phyloP scores from a whole-genome alignment of 2,888 invertebrate genomes.

The Mamestra brassicae region DNA sequence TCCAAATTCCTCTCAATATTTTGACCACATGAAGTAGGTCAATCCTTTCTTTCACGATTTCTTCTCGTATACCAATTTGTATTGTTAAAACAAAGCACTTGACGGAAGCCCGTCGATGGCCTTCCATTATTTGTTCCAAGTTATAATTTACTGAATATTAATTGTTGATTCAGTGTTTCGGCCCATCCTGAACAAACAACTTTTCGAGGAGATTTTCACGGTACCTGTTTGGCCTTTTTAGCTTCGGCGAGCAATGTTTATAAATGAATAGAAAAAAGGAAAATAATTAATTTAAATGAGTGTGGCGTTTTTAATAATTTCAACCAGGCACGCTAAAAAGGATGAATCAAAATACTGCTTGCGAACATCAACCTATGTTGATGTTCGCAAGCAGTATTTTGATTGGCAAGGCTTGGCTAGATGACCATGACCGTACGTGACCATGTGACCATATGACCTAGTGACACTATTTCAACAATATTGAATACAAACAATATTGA shows the following conservation, averaged over 20 bases:
- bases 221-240: slow-evolving; percentile 33
- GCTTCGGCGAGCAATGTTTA: slow-evolving; percentile 10
- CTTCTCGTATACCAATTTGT: neutral
- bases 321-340: too few species aligned
- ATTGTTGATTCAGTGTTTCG: slow-evolving; percentile 62
- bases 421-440: too few species aligned
- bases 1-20: too few species aligned
- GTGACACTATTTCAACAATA: too few species aligned
- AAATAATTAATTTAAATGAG: neutral
- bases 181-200: slow-evolving; percentile 66
- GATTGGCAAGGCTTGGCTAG: too few species aligned
- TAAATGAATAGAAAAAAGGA: neutral
- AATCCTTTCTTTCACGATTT: neutral
- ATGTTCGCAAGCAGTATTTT: too few species aligned
- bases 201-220: slow-evolving; percentile 43
- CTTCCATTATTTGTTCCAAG: slow-evolving; percentile 60
- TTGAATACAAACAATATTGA: too few species aligned
- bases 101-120: slow-evolving; percentile 28
- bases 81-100: neutral
- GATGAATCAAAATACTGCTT: too few species aligned
- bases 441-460: too few species aligned
- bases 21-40: neutral
- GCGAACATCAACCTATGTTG: too few species aligned
- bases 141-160: slow-evolving; percentile 68
- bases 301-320: too few species aligned